phyloP scores from a whole-genome alignment of 2,888 invertebrate genomes.

The Orchestes rusci region DNA sequence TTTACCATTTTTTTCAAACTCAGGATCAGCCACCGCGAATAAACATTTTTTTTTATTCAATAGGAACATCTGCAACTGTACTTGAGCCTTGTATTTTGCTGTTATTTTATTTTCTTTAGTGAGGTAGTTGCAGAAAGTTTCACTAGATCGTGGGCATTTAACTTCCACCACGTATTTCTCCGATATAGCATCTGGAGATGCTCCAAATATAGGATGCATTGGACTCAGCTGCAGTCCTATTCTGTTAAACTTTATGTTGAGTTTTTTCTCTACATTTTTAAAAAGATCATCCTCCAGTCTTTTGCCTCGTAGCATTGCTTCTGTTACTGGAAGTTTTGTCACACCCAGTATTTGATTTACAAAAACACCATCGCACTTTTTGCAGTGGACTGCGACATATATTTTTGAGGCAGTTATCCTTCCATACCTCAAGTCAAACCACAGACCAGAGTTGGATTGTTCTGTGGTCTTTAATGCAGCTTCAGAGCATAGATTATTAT shows the following conservation, averaged over 20 bases:
- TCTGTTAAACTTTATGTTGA: slow-evolving; percentile 12
- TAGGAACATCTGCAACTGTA: slow-evolving; percentile 8
- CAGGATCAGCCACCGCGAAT: slow-evolving; percentile 18
- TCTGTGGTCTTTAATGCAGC: slow-evolving; percentile 12
- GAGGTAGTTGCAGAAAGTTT: slow-evolving; percentile 20
- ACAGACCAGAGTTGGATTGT: slow-evolving; percentile 12
- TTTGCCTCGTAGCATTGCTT: slow-evolving; percentile 20
- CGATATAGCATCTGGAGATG: slow-evolving; percentile 24
- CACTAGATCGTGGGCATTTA: slow-evolving; percentile 18
- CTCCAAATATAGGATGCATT: slow-evolving; percentile 22
- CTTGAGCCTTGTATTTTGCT: too few relatives aligned
- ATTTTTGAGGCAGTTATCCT: slow-evolving; percentile 26
- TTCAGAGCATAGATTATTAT: slow-evolving; percentile 4
- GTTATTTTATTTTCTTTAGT: slow-evolving; percentile 10
- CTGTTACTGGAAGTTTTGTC: slow-evolving; percentile 13
- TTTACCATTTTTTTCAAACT: slow-evolving; percentile 19
- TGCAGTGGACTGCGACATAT: too few relatives aligned
- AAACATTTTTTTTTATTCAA: slow-evolving; percentile 6
- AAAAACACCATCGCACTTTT: slow-evolving; percentile 17
- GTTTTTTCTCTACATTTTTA: slow-evolving; percentile 7
- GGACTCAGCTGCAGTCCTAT: slow-evolving; percentile 14
- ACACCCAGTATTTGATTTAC: slow-evolving; percentile 18
- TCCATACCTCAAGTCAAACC: slow-evolving; percentile 21
- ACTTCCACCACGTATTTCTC: slow-evolving; percentile 23
- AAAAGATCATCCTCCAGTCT: slow-evolving; percentile 15